A percentile compares a stretch with the other conserved stretches of the same genome.
phyloP scores from a whole-genome alignment of 2,797 vertebrate species.

The Ibycter americanus region DNA sequence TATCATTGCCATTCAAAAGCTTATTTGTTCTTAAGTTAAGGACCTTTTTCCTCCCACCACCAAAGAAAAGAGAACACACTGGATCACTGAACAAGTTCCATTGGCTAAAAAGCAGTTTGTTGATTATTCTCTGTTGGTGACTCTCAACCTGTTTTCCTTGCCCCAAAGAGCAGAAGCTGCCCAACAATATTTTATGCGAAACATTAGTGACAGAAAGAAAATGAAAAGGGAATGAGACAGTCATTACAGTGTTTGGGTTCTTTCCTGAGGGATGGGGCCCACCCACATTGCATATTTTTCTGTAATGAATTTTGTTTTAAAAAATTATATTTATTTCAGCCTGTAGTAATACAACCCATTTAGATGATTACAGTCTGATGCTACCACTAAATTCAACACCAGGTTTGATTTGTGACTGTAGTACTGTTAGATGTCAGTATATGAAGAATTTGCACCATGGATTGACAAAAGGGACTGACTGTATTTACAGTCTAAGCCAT shows the following conservation, averaged over 20 bases:
- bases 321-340: not conserved
- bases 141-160: not conserved
- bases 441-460: not conserved
- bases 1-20: not conserved
- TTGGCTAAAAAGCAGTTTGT: not conserved
- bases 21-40: not conserved
- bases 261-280: not conserved
- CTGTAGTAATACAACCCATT: not conserved
- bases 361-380: not conserved
- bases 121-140: not conserved
- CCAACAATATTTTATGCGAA: not conserved
- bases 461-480: not conserved
- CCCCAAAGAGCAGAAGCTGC: not conserved
- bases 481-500: not conserved
- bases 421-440: not conserved
- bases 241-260: not conserved
- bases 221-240: not conserved
- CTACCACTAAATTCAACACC: not conserved
- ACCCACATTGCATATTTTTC: not conserved
- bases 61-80: not conserved
- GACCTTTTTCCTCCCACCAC: not conserved
- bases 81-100: not conserved
- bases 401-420: not conserved
- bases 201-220: not conserved
- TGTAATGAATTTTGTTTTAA: not conserved